phyloP scores from a whole-genome alignment of 2,888 invertebrate species.

The Pseudococcus longispinus region DNA sequence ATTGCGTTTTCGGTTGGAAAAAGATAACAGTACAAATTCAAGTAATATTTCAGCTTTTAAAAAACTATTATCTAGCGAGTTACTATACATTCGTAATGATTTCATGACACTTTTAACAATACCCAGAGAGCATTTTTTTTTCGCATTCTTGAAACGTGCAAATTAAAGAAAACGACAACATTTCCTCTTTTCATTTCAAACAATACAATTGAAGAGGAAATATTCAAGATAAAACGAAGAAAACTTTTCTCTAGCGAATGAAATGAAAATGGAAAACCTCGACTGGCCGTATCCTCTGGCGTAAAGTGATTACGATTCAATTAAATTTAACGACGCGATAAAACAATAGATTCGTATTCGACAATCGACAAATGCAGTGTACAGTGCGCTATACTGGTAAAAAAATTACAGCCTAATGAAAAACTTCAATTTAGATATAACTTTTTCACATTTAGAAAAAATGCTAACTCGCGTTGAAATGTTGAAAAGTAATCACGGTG shows the following conservation, averaged over 20 bases:
- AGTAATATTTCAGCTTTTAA: neutral
- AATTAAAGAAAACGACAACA: slow-evolving; percentile 28
- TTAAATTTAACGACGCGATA: slow-evolving; percentile 11
- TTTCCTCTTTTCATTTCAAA: slow-evolving; percentile 6
- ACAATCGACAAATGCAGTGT: neutral
- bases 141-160: neutral
- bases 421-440: neutral
- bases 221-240: neutral
- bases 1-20: neutral
- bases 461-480: neutral
- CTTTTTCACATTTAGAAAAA: neutral
- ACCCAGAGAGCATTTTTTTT: neutral
- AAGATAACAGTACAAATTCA: neutral
- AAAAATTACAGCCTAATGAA: neutral
- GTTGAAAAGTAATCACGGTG: neutral
- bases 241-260: neutral
- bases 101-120: neutral
- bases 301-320: slow-evolving; percentile 33
- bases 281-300: neutral
- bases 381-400: neutral
- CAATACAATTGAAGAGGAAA: neutral
- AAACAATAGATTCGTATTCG: neutral
- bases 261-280: slow-evolving; percentile 4
- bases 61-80: neutral
- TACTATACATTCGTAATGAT: neutral